Conservation (phyloP, 30 jellyfish, hydroid and myxozoan species). For the Pelagia noctiluca region DNA sequence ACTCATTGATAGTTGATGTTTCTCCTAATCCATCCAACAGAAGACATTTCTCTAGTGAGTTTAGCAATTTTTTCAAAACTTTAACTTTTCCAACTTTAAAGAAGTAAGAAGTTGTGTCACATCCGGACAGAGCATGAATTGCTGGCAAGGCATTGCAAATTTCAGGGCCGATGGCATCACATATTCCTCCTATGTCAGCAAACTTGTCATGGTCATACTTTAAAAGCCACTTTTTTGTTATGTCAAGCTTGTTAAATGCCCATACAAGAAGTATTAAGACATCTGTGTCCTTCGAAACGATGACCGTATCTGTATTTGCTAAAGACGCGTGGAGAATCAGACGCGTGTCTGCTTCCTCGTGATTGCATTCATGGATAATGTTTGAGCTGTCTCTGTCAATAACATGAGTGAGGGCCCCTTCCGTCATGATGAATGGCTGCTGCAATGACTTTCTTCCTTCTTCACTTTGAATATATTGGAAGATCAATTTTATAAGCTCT, state of each 20-base stretch:
- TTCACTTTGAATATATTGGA: slow-evolving; percentile 24
- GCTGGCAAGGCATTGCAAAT: slow-evolving; percentile 55
- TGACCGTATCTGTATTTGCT: slow-evolving; percentile 30
- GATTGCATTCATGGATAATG: background rate
- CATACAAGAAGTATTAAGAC: slow-evolving; percentile 41
- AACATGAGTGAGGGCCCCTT: slow-evolving; percentile 25
- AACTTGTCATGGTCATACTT: slow-evolving; percentile 48
- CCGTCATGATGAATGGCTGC: slow-evolving; percentile 54
- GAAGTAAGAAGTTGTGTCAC: slow-evolving; percentile 49
- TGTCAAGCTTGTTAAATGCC: slow-evolving; percentile 18
- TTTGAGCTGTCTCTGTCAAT: slow-evolving; percentile 8
- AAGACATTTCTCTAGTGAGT: slow-evolving; percentile 16
- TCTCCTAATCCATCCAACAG: slow-evolving; percentile 33
- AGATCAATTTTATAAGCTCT: slow-evolving; percentile 12
- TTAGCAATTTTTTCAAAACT: slow-evolving; percentile 31
- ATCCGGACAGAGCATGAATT: slow-evolving; percentile 68
- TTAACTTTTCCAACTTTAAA: slow-evolving; percentile 17
- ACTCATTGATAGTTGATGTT: slow-evolving; percentile 6
- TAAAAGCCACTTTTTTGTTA: slow-evolving; percentile 43
- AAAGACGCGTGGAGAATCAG: slow-evolving; percentile 36
- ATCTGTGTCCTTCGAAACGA: slow-evolving; percentile 50
- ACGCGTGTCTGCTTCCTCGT: slow-evolving; percentile 17
- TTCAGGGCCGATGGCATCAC: slow-evolving; percentile 38
- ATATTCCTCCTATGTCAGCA: slow-evolving; percentile 47
- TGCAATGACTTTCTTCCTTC: slow-evolving; percentile 25